Percentiles rank a stretch among this genome's conserved stretches.
These are phyloP conservation scores for Bombus pascuorum DNA, from an alignment of 1,140 invertebrate genomes.

Conservation along the genomic window DNA sequence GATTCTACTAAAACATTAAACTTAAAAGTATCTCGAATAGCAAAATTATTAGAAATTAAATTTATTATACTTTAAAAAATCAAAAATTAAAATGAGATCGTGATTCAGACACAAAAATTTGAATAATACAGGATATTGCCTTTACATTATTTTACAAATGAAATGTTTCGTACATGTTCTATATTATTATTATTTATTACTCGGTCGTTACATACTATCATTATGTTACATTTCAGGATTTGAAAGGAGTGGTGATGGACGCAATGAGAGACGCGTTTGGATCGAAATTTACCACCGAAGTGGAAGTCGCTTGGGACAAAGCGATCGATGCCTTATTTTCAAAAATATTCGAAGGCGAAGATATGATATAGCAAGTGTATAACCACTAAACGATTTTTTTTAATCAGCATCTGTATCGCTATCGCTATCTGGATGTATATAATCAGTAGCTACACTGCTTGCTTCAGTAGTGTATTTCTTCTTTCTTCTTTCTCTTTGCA, in stretches of 20 bases:
- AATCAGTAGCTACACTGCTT: not conserved
- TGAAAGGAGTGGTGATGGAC: slow-evolving; percentile 77
- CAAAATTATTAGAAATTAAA: too few relatives aligned
- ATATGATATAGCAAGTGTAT: not conserved
- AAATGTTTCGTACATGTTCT: too few relatives aligned
- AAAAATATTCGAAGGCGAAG: slow-evolving; percentile 5
- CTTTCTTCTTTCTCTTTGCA: too few relatives aligned
- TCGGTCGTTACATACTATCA: not conserved
- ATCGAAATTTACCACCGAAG: slow-evolving; percentile 75
- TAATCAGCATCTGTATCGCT: not conserved
- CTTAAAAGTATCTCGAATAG: too few relatives aligned
- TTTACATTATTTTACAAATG: not conserved
- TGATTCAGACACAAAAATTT: not conserved
- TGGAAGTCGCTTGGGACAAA: slow-evolving; percentile 81
- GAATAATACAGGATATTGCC: not conserved
- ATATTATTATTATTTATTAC: not conserved
- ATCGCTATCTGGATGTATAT: not conserved
- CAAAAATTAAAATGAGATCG: too few relatives aligned
- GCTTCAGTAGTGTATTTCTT: not conserved
- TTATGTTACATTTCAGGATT: slow-evolving; percentile 75
- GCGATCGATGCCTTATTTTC: slow-evolving; percentile 74
- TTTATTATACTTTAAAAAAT: too few relatives aligned
- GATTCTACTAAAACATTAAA: too few relatives aligned
- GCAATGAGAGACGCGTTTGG: slow-evolving; percentile 76
- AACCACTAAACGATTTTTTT: not conserved